Base-by-base conservation (phyloP, 30 jellyfish, hydroid and myxozoan genomes). In the Cassiopea andromeda region DNA sequence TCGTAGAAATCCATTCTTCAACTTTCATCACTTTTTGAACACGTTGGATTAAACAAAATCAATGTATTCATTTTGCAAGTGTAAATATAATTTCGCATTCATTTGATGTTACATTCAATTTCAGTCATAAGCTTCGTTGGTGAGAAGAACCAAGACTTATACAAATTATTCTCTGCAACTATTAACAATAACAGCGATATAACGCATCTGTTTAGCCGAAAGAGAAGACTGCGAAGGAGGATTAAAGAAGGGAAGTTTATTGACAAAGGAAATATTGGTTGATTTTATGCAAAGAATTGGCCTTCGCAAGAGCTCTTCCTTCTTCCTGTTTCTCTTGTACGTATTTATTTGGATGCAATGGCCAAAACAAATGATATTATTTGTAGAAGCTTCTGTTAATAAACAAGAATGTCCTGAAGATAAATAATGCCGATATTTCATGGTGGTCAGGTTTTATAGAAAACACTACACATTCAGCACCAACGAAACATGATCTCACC, bases 101-200 rank as follows among this genome's bases (percentile, higher is more conserved):
- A 14, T 66, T 2, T 45, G 38, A 45, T 85, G 17, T 77, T 46
- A 7, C 9, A 57, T 73, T 66, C 44, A 1, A 1, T 48, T 89
- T 17, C 66, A 93, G 98, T 93, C n/a, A 70, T 93, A 82, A 93
- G 94, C 49, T 88, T 93, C 71, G 77, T 89, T 38, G 67, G 96
- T 27, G 84, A 85, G 66, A 79, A 83, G 88, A 79, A 79, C 82
- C 78, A 93, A 61, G 93, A 88, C 85, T 66, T 79, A 27, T 83
- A 44, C 69, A 75, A 67, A 49, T 79, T 76, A 18, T 93, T 89
- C n/a, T 92, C 88, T 6, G 92, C 87, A 2, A 64, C 95, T 1
- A 49, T 90, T 27, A 84, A 75, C 76, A 80, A 87, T 1, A 69
- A 80, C 44, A 74, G 69, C 45, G 83, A 79, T 57, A 67, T 92